Evolutionary conservation across 2,113 vertebrate species (phyloP), one percentile per base, ranked within the genome.

Genomic region (Hydrochoerus hydrochaeris): DNA sequence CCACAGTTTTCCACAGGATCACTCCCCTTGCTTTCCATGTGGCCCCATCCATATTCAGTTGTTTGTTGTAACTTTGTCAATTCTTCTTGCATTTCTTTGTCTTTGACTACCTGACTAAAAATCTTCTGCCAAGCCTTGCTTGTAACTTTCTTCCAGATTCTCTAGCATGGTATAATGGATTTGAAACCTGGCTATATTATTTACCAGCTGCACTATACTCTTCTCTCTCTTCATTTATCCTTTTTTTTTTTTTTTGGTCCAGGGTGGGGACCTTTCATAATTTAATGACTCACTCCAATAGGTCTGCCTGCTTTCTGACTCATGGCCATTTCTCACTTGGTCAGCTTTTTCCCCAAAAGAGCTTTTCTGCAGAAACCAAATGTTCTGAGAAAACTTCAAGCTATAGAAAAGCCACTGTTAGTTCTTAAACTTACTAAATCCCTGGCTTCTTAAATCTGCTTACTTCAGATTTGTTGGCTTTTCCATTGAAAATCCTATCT

Each of bases 261-360:
- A 20, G 58, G 41, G 57, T 90, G 75, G 63, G 63, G 52, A 67
- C 57, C 78, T 85, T 95, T 58, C 38, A 57, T 96, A 82, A 87
- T 81, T 92, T 91, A 65, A 77, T 97, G 89, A 94, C 81, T 95
- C 89, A 88, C 57, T 6, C 28, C 13, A 49, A 20, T 65, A 86
- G 14, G 16, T 75, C 35, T 90, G 81, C 92, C 77, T 94, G 57
- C 69, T 83, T 80, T 95, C 88, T 97, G 94, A 97, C 44, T 97
- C 91, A 85, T 49, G 62, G 69, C 38, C 26, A 12, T 80, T 49
- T 46, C 57, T 80, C 57, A 82, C 20, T 95, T 90, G 54, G 54
- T 90, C 91, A 92, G 81, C 44, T 11, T 95, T 94, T 52, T 16
- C 28, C 44, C 63, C 44, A 4, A 84, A 13, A 88, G 65, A 95